Base-by-base conservation (phyloP, 2,888 invertebrate genomes). In the Girardia tigrina region DNA sequence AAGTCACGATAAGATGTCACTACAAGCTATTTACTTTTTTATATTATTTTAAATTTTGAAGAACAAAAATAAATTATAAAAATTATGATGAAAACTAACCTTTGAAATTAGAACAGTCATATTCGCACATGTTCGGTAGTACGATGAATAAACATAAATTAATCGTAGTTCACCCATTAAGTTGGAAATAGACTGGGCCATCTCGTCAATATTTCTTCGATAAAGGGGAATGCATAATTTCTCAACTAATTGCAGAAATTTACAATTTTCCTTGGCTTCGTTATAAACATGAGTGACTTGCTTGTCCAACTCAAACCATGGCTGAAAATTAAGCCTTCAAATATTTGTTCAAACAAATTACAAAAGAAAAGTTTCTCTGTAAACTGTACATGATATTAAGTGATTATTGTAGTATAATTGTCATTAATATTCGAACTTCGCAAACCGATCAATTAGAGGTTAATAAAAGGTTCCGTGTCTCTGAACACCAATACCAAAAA, bases 231-330 rank as follows among this genome's bases (percentile, higher is more conserved):
- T 71, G 28, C 71, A 71, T n/a, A 28, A n/a, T 71, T 71, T 71
- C 26, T 71, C 71, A 4, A 71, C 29, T 6, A 29, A 23, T 28
- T 71, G 27, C 4, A 71, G 71, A 71, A 71, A 71, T 71, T 71
- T 71, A 14, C 27, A 27, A 71, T 71, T 71, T 23, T 71, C 71
- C 27, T 71, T 27, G 6, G 71, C 71, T 29, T 71, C 71, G n/a
- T 71, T 71, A n/a, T 28, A 71, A 4, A 29, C 71, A 14, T 71
- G 28, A 14, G 71, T 71, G 2, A 71, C 71, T 71, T 71, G 27
- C n/a, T 71, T 71, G 20, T 71, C 71, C 29, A 71, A 71, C n/a
- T 71, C 71, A 26, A 71, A 28, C 71, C 71, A 71, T 71, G 71
- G 71, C 71, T 71, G 20, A 71, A 71, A 12, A 70, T n/a, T 26